phyloP scores from a whole-genome alignment of 2,113 vertebrate species.

The Psittacula cyanocephala region DNA sequence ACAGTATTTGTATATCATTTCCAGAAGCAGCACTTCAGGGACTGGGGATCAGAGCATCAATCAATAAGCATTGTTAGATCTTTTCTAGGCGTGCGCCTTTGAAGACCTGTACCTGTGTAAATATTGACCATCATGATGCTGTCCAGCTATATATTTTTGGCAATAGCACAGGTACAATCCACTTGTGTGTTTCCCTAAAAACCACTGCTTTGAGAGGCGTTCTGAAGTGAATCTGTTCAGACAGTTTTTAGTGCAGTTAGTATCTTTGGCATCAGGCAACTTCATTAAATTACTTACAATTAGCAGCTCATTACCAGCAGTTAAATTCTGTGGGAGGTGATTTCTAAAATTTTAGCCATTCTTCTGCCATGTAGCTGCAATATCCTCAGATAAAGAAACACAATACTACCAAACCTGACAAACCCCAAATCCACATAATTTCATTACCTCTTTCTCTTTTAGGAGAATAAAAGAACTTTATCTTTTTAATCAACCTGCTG shows the following conservation, averaged over 20 bases:
- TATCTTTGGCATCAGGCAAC: neutral
- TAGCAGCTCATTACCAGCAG: neutral
- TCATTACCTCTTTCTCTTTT: neutral
- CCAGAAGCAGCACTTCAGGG: conserved; percentile 25
- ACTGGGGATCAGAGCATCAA: conserved; percentile 10
- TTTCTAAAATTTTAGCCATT: neutral
- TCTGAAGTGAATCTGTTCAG: neutral
- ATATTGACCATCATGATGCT: neutral
- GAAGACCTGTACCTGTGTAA: conserved; percentile 39
- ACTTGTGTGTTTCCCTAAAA: neutral
- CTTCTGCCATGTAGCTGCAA: neutral
- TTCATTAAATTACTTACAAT: neutral
- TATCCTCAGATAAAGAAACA: neutral
- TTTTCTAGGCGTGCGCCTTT: neutral
- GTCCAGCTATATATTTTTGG: neutral
- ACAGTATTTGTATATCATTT: conserved; percentile 2
- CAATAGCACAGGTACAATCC: neutral
- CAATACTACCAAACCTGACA: neutral
- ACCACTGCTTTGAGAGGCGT: neutral
- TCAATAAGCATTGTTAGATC: neutral
- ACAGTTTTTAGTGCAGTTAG: neutral
- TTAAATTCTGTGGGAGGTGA: neutral
- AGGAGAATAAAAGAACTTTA: neutral
- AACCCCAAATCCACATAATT: neutral
- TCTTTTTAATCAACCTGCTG: neutral